These are phyloP conservation scores for Ophion costatus DNA, from an alignment of 2,888 invertebrate genomes.

Conservation along the genomic window DNA sequence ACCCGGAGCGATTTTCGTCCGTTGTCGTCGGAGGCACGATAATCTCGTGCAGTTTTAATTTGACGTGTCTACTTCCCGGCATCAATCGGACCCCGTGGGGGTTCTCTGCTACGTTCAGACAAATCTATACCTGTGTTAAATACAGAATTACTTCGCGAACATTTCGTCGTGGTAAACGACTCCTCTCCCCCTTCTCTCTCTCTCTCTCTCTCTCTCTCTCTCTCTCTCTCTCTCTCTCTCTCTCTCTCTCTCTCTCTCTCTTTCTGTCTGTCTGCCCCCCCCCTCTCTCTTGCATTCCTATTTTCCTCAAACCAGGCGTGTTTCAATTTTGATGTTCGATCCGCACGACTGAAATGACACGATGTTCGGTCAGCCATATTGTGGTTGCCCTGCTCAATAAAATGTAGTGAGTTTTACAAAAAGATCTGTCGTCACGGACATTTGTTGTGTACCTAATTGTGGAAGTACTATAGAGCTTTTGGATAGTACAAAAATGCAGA, in stretches of 20 bases:
- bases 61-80: slow-evolving; percentile 13
- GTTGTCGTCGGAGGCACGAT: slow-evolving; percentile 29
- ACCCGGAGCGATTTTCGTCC: slow-evolving; percentile 4
- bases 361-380: background rate
- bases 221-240: background rate
- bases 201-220: background rate
- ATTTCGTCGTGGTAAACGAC: slow-evolving; percentile 1
- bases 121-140: slow-evolving; percentile 9
- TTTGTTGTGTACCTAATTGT: too few species aligned
- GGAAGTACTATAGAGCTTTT: too few species aligned
- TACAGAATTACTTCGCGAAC: slow-evolving; percentile 21
- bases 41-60: slow-evolving; percentile 51
- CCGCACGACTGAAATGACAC: background rate
- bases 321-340: too few species aligned
- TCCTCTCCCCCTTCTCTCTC: background rate
- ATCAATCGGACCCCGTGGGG: slow-evolving; percentile 31
- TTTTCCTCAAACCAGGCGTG: too few species aligned
- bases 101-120: slow-evolving; percentile 45
- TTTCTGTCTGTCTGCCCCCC: too few species aligned
- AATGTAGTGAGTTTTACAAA: background rate
- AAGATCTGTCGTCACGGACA: too few species aligned
- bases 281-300: too few species aligned
- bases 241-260: background rate
- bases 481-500: too few species aligned
- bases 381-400: background rate